Evolutionary conservation across 2,113 vertebrate species (phyloP).

Genomic region (Tragelaphus scriptus): DNA sequence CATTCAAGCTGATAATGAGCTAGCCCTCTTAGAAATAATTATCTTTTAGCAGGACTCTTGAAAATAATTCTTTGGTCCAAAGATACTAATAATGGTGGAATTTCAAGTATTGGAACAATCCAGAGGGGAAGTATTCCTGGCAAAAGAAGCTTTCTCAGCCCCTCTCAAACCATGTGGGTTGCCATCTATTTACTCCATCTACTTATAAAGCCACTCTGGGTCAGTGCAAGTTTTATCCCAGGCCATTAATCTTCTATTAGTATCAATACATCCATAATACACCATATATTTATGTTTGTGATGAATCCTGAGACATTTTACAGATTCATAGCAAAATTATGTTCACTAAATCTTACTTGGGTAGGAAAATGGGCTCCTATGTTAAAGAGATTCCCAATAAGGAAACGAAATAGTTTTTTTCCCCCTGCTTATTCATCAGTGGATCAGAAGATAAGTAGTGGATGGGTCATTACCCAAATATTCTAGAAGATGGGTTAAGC

Average conservation of each 20-base stretch:
- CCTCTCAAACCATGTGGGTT: not conserved
- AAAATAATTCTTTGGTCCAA: not conserved
- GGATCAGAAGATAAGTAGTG: slow-evolving; percentile 22
- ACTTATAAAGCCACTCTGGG: not conserved
- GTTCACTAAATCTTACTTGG: not conserved
- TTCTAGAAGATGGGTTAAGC: not conserved
- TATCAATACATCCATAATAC: not conserved
- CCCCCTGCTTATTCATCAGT: not conserved
- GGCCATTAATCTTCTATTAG: not conserved
- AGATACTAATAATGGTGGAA: not conserved
- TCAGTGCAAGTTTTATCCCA: not conserved
- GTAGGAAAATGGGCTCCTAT: not conserved
- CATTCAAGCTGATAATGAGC: not conserved
- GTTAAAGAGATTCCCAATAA: not conserved
- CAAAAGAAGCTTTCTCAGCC: not conserved
- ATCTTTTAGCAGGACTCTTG: not conserved
- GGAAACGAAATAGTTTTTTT: not conserved
- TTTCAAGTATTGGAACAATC: not conserved
- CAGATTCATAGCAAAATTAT: not conserved
- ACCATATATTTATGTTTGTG: not conserved
- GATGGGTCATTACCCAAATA: not conserved
- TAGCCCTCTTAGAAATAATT: not conserved
- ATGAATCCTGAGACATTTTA: not conserved
- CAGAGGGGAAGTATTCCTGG: not conserved
- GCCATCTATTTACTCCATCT: not conserved